Evolutionary conservation across 1,140 invertebrate species (phyloP).

Genomic region (Anthonomus grandis): DNA sequence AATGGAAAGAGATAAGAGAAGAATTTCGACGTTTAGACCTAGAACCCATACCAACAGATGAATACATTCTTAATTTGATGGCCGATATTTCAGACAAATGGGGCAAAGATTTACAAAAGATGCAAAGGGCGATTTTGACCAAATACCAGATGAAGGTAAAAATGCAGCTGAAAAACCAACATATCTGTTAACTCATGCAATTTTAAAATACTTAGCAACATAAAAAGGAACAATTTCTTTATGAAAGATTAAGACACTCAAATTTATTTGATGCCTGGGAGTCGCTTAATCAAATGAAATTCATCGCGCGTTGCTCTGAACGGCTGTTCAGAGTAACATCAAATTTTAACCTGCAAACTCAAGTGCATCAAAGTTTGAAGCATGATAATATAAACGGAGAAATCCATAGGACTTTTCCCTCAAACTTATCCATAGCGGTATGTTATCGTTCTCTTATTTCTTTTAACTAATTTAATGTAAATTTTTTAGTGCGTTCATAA

Average conservation of each 20-base stretch:
- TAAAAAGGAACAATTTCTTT: slow-evolving; percentile 5
- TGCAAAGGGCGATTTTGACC: slow-evolving; percentile 27
- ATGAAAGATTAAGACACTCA: slow-evolving; percentile 1
- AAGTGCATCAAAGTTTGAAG: slow-evolving; percentile 2
- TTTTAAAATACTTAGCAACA: slow-evolving; percentile 6
- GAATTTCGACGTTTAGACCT: slow-evolving; percentile 31
- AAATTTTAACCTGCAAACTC: slow-evolving; percentile 4
- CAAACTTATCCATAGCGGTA: slow-evolving; percentile 2
- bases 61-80: slow-evolving; percentile 21
- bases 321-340: slow-evolving; percentile 12
- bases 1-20: slow-evolving; percentile 35
- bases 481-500: slow-evolving; percentile 3
- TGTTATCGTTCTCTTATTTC: not conserved
- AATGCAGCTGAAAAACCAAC: not conserved
- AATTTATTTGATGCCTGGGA: slow-evolving; percentile 12
- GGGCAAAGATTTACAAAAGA: slow-evolving; percentile 25
- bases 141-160: slow-evolving; percentile 23
- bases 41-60: slow-evolving; percentile 28
- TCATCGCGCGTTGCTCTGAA: slow-evolving; percentile 12
- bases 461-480: not conserved
- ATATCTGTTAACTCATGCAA: too few species aligned
- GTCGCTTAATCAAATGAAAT: slow-evolving; percentile 12
- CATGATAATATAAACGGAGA: not conserved
- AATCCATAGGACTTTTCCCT: slow-evolving; percentile 9
- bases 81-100: slow-evolving; percentile 29